Evolutionary conservation across 2,888 invertebrate species (phyloP), one percentile per base, ranked within the genome.

Genomic region (Agonopterix subpropinquella): DNA sequence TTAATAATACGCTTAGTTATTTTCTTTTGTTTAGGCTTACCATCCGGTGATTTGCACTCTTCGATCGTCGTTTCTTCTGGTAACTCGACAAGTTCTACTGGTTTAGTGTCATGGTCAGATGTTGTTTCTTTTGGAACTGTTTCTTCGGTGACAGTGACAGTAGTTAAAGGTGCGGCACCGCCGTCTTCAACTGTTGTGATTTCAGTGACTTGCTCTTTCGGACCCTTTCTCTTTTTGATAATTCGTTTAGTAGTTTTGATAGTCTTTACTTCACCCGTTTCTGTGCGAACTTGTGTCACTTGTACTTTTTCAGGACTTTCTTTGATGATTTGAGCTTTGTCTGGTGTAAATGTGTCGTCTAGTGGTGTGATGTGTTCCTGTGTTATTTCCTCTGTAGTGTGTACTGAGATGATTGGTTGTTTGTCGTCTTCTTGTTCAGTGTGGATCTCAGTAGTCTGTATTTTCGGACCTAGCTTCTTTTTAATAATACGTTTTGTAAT

Each of bases 401-500:
- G 62, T 55, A 71, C 60, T 35, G 59, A 60, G 7, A 64, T 56
- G 1, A 65, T 62, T 39, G 68, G 71, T 54, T 62, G 66, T 44
- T 55, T 47, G 43, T 55, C 53, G 18, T 52, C 54, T 8, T 48
- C 44, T 47, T 56, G 57, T 56, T 62, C 59, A 2, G 58, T 60
- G 0, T 51, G 58, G 1, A 65, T 64, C 36, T 59, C 41, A 18
- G 60, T 64, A 0, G 59, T 67, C 64, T 65, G 55, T 41, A 75
- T 49, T 57, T 64, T 56, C 5, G 67, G 51, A 52, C 70, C 70
- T 42, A 52, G 44, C 51, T 67, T 73, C 44, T 65, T 88, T 59
- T 83, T 87, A n/a, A 89, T 85, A 2, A 80, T 65, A 52, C 80
- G 77, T 8, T 55, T 59, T 0, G 54, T 62, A n/a, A 64, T 52